Percentiles rank a stretch among this genome's conserved stretches.
Evolutionary conservation across 2,797 vertebrate genomes (phyloP).

Genomic region (Taenioides sp.): DNA sequence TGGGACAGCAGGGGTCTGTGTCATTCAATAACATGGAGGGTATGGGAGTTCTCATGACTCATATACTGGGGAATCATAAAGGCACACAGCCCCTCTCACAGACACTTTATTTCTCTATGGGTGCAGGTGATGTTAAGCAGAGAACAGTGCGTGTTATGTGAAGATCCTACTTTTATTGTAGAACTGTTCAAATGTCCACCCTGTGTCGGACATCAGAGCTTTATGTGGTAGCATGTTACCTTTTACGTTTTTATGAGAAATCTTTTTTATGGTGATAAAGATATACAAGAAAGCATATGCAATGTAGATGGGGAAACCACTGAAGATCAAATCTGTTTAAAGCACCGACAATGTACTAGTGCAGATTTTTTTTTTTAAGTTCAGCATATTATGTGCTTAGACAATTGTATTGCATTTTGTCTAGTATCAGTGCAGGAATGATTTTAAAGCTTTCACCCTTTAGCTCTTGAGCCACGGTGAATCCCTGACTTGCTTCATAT

Average conservation of each 20-base stretch:
- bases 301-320: background rate
- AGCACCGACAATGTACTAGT: background rate
- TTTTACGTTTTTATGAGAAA: background rate
- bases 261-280: background rate
- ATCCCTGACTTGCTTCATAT: too few species aligned
- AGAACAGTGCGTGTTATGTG: conserved; percentile 38
- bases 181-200: conserved; percentile 18
- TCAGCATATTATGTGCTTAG: background rate
- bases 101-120: conserved; percentile 61
- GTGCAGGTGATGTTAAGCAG: conserved; percentile 63
- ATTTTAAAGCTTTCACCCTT: too few species aligned
- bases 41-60: conserved; percentile 62
- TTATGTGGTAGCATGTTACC: conserved; percentile 15
- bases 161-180: conserved; percentile 30
- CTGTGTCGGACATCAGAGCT: conserved; percentile 14
- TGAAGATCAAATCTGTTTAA: background rate
- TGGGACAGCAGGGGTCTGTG: conserved; percentile 66
- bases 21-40: conserved; percentile 66
- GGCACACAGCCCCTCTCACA: conserved; percentile 43
- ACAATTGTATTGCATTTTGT: background rate
- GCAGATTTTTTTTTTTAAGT: background rate
- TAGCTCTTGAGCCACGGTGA: too few species aligned
- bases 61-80: conserved; percentile 55
- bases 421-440: too few species aligned
- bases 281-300: background rate